A percentile compares a stretch with the other conserved stretches of the same genome.
Evolutionary conservation across 1,140 invertebrate species (phyloP).

Genomic region (Kradibia gibbosae): DNA sequence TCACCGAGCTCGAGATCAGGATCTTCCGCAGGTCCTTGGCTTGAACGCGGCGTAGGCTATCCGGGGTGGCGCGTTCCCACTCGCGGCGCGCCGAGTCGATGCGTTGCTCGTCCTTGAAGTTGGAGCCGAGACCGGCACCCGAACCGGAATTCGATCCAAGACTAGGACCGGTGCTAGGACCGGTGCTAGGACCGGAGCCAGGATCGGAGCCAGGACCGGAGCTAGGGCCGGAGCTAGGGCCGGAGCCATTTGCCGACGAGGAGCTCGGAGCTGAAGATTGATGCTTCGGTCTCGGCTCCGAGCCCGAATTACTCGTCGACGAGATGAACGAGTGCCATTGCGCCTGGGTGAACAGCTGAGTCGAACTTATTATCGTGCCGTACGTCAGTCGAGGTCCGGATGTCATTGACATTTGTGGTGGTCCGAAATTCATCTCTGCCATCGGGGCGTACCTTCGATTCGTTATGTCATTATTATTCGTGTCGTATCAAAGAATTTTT

Average conservation of each 20-base stretch:
- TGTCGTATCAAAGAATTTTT: too few species aligned
- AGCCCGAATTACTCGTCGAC: slow-evolving; percentile 4
- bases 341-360: slow-evolving; percentile 70
- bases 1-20: slow-evolving; percentile 54
- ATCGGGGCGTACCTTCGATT: slow-evolving; percentile 63
- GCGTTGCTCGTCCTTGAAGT: slow-evolving; percentile 58
- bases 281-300: background rate
- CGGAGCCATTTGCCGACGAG: too few species aligned
- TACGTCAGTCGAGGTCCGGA: slow-evolving; percentile 68
- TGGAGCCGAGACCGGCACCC: background rate
- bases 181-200: background rate
- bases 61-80: slow-evolving; percentile 67
- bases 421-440: slow-evolving; percentile 71
- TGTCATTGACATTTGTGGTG: slow-evolving; percentile 70
- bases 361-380: slow-evolving; percentile 70
- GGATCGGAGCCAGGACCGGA: too few species aligned
- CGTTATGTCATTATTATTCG: background rate
- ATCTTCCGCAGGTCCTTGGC: slow-evolving; percentile 66
- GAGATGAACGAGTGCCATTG: slow-evolving; percentile 58
- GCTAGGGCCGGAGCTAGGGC: too few species aligned
- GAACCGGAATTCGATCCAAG: too few species aligned
- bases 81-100: slow-evolving; percentile 67
- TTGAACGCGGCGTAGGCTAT: slow-evolving; percentile 64
- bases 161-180: too few species aligned
- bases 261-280: too few species aligned